A percentile compares a stretch with the other conserved stretches of the same genome.
phyloP scores from a whole-genome alignment of 1,140 invertebrate species.

The Euura lappo region DNA sequence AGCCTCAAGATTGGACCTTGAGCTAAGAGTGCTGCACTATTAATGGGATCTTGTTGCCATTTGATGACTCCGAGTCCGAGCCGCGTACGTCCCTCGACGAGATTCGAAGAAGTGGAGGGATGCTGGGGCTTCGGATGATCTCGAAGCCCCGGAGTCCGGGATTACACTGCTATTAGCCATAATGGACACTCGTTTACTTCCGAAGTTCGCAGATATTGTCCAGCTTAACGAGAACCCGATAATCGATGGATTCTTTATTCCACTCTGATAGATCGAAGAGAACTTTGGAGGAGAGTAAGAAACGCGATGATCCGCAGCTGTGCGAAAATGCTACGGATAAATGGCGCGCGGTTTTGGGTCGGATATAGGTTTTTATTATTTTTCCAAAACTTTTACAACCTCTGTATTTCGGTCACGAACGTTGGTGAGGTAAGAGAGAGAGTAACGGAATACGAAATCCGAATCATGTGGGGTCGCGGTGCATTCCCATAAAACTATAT shows the following conservation, averaged over 20 bases:
- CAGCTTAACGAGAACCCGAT: too few relatives aligned
- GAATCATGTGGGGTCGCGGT: background rate
- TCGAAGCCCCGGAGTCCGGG: background rate
- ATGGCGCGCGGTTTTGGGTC: too few relatives aligned
- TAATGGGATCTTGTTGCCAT: conserved; percentile 1
- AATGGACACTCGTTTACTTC: background rate
- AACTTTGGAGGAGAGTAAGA: too few relatives aligned
- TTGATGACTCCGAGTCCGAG: background rate
- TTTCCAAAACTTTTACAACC: background rate
- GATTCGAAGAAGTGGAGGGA: background rate
- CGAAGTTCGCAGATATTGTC: background rate
- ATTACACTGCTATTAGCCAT: background rate
- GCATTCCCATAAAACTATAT: too few relatives aligned
- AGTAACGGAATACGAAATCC: background rate
- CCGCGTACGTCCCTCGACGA: background rate
- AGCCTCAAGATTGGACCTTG: conserved; percentile 2
- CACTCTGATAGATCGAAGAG: too few relatives aligned
- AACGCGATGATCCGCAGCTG: too few relatives aligned
- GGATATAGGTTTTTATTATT: background rate
- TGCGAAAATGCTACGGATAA: too few relatives aligned
- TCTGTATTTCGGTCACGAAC: background rate
- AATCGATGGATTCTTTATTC: too few relatives aligned
- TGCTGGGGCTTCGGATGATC: background rate
- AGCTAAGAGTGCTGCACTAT: background rate
- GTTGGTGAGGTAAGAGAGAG: background rate